A percentile compares a stretch with the other conserved stretches of the same genome.
phyloP scores from a whole-genome alignment of 2,113 vertebrate genomes.

The Tetrao urogallus region DNA sequence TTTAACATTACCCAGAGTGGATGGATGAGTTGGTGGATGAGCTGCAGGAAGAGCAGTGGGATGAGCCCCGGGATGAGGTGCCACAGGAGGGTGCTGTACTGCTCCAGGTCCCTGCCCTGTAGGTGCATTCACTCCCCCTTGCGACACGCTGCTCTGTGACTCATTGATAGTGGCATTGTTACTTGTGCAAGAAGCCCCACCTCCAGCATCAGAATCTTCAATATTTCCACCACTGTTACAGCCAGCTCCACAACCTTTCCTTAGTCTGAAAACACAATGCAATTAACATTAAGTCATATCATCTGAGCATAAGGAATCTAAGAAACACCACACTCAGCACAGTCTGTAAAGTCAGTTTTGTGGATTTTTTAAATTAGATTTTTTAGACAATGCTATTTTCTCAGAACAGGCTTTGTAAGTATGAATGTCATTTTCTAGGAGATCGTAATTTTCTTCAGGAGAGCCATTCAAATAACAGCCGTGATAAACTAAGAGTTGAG shows the following conservation, averaged over 20 bases:
- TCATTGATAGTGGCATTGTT: slow-evolving; percentile 86
- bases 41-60: slow-evolving; percentile 80
- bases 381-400: not conserved
- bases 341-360: not conserved
- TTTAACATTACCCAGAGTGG: slow-evolving; percentile 60
- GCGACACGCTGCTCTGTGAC: slow-evolving; percentile 85
- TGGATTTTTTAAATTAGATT: not conserved
- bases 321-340: not conserved
- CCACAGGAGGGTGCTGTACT: slow-evolving; percentile 82
- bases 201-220: slow-evolving; percentile 92
- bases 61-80: slow-evolving; percentile 79
- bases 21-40: slow-evolving; percentile 61
- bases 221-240: slow-evolving; percentile 99
- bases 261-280: slow-evolving; percentile 79
- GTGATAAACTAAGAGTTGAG: not conserved
- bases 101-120: slow-evolving; percentile 80
- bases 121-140: slow-evolving; percentile 68
- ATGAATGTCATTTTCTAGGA: not conserved
- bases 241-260: slow-evolving; percentile 97
- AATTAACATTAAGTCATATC: not conserved
- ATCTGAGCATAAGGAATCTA: not conserved
- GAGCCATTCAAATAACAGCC: not conserved
- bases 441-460: not conserved
- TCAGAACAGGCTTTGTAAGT: not conserved
- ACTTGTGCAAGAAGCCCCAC: slow-evolving; percentile 87